A percentile compares a stretch with the other conserved stretches of the same genome.
phyloP scores from a whole-genome alignment of 1,140 invertebrate genomes.

The Bacillus rossius region DNA sequence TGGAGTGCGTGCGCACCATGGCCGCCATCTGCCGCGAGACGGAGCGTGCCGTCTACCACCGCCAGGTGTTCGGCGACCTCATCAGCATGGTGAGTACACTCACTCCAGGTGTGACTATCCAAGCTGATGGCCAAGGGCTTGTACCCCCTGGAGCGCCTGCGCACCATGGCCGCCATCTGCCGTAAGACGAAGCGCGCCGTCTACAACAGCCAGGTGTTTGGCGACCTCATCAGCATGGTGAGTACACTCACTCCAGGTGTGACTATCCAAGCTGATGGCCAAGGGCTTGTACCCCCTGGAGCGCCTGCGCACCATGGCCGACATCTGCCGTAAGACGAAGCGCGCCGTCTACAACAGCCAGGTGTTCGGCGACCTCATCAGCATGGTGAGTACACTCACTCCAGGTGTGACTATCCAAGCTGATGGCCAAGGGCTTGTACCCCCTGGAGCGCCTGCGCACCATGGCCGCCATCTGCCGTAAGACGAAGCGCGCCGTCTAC shows the following conservation, averaged over 20 bases:
- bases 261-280: constrained; percentile 66
- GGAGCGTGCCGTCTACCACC: constrained; percentile 75
- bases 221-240: constrained; percentile 46
- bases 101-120: constrained; percentile 46
- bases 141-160: constrained; percentile 59
- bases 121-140: constrained; percentile 68
- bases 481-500: too few relatives aligned
- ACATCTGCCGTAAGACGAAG: constrained; percentile 76
- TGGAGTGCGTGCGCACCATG: constrained; percentile 57
- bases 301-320: constrained; percentile 57
- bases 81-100: constrained; percentile 32
- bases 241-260: background rate
- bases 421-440: too few relatives aligned
- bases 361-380: constrained; percentile 63
- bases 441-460: too few relatives aligned
- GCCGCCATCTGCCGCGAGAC: constrained; percentile 71
- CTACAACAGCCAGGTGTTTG: too few relatives aligned
- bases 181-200: constrained; percentile 29
- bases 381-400: constrained; percentile 26
- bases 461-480: too few relatives aligned
- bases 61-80: constrained; percentile 68
- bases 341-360: constrained; percentile 72
- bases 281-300: constrained; percentile 62
- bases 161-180: constrained; percentile 61
- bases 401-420: constrained; percentile 54